Evolutionary conservation across 2,113 vertebrate genomes (phyloP).

Genomic region (Otis tarda): DNA sequence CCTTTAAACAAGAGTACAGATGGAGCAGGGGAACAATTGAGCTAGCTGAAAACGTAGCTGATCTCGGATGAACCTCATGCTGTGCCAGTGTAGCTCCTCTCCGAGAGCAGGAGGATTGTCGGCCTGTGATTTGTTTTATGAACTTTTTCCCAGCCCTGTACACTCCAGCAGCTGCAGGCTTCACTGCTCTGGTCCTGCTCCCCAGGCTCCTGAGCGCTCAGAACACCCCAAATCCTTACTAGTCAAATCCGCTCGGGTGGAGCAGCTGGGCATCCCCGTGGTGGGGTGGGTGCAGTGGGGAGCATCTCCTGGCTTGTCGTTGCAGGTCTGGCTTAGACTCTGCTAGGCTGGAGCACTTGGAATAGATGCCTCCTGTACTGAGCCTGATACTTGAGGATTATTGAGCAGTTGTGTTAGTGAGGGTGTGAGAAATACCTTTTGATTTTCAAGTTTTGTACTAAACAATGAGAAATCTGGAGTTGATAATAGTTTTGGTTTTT

Average conservation of each 20-base stretch:
- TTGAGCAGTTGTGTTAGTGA: not conserved
- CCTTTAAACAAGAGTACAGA: not conserved
- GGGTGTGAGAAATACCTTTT: not conserved
- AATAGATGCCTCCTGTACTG: not conserved
- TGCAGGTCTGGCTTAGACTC: not conserved
- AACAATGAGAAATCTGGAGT: not conserved
- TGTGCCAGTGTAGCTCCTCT: not conserved
- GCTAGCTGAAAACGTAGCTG: not conserved
- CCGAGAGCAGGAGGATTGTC: not conserved
- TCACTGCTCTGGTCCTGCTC: not conserved
- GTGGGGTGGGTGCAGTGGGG: rapidly evolving
- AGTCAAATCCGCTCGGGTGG: too few relatives aligned
- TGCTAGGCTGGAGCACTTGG: not conserved
- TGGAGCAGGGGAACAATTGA: not conserved
- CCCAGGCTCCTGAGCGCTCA: not conserved
- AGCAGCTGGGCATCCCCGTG: not conserved
- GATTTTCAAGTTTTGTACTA: not conserved
- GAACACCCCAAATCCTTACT: not conserved
- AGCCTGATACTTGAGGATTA: not conserved
- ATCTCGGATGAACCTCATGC: not conserved
- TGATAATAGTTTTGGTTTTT: rapidly evolving
- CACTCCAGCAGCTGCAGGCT: not conserved
- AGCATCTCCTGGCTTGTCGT: not conserved
- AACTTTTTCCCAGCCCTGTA: not conserved
- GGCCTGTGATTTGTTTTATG: not conserved